These are phyloP conservation scores for Cheilosia variabilis DNA, from an alignment of 2,888 invertebrate species.

Conservation along the genomic window DNA sequence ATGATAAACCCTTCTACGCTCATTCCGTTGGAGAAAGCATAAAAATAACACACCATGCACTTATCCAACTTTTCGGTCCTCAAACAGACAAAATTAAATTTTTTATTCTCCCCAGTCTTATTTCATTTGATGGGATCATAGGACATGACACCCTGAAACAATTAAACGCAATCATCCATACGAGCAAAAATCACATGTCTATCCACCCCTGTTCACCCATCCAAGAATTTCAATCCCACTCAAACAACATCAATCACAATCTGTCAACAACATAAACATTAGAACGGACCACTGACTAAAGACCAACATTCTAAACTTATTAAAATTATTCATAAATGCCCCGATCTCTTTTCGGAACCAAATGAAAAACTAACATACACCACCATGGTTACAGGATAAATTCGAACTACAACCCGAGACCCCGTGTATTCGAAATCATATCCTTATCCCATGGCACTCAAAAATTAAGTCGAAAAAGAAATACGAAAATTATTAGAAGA, in stretches of 20 bases:
- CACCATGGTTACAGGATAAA: slow-evolving; percentile 56
- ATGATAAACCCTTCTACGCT: too few relatives aligned
- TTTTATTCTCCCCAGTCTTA: too few relatives aligned
- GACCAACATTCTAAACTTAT: slow-evolving; percentile 26
- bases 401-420: slow-evolving; percentile 35
- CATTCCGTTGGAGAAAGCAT: too few relatives aligned
- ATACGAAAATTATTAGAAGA: slow-evolving; percentile 20
- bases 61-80: too few relatives aligned
- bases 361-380: too few relatives aligned
- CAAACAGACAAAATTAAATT: too few relatives aligned
- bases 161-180: slow-evolving; percentile 29
- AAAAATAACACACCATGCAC: too few relatives aligned
- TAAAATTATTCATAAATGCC: slow-evolving; percentile 8
- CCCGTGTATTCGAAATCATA: slow-evolving; percentile 50
- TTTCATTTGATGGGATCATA: slow-evolving; percentile 35
- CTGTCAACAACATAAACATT: slow-evolving; percentile 32
- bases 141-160: slow-evolving; percentile 20
- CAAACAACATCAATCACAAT: slow-evolving; percentile 32
- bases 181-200: slow-evolving; percentile 14
- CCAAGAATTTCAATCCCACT: slow-evolving; percentile 15
- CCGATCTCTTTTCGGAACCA: slow-evolving; percentile 29
- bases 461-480: slow-evolving; percentile 49
- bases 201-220: not conserved
- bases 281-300: too few relatives aligned
- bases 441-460: slow-evolving; percentile 38